Conservation (phyloP, 2,113 vertebrate species). For the Lampris incognitus region DNA sequence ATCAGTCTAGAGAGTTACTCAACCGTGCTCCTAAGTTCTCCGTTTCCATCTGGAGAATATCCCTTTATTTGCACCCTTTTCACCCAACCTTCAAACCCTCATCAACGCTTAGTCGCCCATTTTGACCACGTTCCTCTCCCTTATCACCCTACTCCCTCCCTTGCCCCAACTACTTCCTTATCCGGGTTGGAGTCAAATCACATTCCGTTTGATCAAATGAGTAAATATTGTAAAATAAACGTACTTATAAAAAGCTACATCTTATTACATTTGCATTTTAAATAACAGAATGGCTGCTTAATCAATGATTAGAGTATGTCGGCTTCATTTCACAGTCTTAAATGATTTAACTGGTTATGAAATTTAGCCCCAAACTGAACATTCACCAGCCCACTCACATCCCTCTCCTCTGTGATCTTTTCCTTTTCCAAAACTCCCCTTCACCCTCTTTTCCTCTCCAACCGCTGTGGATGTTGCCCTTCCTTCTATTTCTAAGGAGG, state of each 20-base stretch:
- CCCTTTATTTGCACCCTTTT: not conserved
- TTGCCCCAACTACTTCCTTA: not conserved
- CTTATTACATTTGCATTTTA: too few species aligned
- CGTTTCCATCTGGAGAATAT: not conserved
- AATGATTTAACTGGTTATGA: not conserved
- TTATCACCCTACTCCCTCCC: constrained; percentile 6
- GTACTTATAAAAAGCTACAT: too few species aligned
- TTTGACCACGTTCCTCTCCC: not conserved
- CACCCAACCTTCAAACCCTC: constrained; percentile 12
- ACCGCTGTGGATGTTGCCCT: not conserved
- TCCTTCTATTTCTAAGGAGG: not conserved
- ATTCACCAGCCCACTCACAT: not conserved
- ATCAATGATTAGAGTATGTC: not conserved
- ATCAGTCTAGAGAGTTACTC: constrained; percentile 57
- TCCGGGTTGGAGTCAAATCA: not conserved
- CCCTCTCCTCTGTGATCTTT: not conserved
- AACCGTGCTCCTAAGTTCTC: constrained; percentile 38
- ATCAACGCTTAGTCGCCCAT: constrained; percentile 14
- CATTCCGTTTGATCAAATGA: not conserved
- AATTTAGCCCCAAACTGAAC: not conserved
- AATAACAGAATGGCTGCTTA: not conserved
- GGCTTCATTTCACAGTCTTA: not conserved
- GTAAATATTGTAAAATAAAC: not conserved
- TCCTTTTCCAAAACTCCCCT: not conserved
- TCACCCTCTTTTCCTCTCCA: not conserved